phyloP scores from a whole-genome alignment of 2,888 invertebrate species.

The Aethes cnicana region DNA sequence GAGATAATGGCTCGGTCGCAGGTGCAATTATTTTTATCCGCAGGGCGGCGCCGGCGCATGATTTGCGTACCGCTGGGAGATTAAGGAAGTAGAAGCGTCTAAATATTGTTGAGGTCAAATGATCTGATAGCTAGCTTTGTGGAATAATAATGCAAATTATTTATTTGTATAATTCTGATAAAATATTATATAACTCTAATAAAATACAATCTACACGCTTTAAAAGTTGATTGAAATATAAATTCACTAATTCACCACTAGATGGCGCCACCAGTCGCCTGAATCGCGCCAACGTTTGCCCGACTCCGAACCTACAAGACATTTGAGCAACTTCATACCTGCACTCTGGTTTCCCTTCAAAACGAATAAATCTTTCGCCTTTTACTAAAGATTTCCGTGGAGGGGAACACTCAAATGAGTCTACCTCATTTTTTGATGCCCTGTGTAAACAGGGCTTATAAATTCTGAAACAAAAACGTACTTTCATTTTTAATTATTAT shows the following conservation, averaged over 20 bases:
- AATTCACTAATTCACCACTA: no score
- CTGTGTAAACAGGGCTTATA: background rate
- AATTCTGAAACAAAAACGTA: no score
- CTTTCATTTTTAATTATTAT: no score
- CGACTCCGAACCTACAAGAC: no score
- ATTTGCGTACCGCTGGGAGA: slow-evolving; percentile 58
- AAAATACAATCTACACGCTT: no score
- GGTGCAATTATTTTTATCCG: slow-evolving; percentile 71
- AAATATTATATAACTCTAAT: no score
- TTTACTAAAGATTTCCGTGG: slow-evolving; percentile 91
- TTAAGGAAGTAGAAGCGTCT: slow-evolving; percentile 8
- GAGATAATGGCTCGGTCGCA: slow-evolving; percentile 64
- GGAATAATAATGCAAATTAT: background rate
- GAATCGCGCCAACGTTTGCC: no score
- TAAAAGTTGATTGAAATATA: no score
- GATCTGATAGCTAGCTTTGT: no score
- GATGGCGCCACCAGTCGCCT: no score
- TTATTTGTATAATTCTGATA: background rate
- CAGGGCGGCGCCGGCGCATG: slow-evolving; percentile 48
- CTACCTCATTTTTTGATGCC: slow-evolving; percentile 54
- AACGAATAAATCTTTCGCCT: slow-evolving; percentile 89
- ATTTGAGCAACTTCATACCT: no score
- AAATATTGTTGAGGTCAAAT: background rate
- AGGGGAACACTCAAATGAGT: slow-evolving; percentile 88
- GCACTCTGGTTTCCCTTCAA: slow-evolving; percentile 86